Percentiles rank a stretch among this genome's conserved stretches.
phyloP scores from a whole-genome alignment of 2,797 vertebrate genomes.

The Hirundo rustica region DNA sequence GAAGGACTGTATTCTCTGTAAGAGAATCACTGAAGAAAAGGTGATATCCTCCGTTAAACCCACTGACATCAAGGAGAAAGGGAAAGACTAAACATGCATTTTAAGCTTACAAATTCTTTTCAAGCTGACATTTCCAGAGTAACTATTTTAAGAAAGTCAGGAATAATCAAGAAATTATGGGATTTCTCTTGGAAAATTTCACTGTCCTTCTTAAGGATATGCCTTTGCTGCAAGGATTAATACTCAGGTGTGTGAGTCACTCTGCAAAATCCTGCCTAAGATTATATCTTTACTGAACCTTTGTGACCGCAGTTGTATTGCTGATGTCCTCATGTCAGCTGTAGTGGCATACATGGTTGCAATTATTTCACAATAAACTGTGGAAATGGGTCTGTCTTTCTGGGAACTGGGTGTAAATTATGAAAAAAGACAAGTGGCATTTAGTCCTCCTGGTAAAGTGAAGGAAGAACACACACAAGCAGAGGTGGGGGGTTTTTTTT shows the following conservation, averaged over 20 bases:
- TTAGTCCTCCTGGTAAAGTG: not conserved
- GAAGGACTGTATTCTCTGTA: not conserved
- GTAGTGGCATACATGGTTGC: not conserved
- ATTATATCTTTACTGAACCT: not conserved
- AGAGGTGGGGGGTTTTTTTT: not conserved
- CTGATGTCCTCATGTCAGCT: not conserved
- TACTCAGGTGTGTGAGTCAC: not conserved
- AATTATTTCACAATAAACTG: not conserved
- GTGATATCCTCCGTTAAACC: not conserved
- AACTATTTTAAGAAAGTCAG: not conserved
- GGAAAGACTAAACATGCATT: not conserved
- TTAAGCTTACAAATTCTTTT: not conserved
- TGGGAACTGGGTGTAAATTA: not conserved
- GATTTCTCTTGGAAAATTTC: not conserved
- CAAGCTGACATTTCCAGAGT: not conserved
- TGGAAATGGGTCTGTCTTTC: not conserved
- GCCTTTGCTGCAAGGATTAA: conserved; percentile 1
- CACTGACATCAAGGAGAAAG: not conserved
- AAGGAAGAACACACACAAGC: not conserved
- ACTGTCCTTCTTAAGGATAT: not conserved
- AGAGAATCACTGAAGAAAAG: not conserved
- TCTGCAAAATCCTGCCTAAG: not conserved
- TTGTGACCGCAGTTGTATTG: not conserved
- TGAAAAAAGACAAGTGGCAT: not conserved
- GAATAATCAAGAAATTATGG: not conserved